A percentile compares a stretch with the other conserved stretches of the same genome.
Evolutionary conservation across 1,140 invertebrate species (phyloP).

Genomic region (Steinernema feltiae): DNA sequence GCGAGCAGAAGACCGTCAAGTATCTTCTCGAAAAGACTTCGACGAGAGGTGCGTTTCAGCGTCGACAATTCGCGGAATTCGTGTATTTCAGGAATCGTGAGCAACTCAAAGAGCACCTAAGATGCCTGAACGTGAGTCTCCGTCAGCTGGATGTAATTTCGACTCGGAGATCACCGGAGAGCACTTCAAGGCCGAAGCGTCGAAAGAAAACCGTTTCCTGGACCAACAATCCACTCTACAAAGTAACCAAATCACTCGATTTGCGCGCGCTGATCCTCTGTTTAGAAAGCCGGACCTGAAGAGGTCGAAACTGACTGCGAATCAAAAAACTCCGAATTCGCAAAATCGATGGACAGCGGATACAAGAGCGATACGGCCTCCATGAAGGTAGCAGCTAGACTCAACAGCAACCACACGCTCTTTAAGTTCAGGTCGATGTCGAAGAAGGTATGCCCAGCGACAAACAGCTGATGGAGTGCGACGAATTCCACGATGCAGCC

Average conservation of each 20-base stretch:
- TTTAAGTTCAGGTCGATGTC: background rate
- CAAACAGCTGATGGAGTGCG: background rate
- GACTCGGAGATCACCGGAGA: too few species aligned
- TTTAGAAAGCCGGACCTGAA: background rate
- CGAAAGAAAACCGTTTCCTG: background rate
- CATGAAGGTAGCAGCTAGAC: background rate
- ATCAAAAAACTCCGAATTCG: background rate
- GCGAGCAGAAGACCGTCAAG: too few species aligned
- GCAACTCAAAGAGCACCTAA: background rate
- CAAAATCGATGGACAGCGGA: background rate
- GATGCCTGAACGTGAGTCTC: background rate
- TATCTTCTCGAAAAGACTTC: too few species aligned
- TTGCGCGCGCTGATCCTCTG: background rate
- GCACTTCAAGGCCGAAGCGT: background rate
- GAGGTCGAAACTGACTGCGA: background rate
- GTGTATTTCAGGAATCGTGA: background rate
- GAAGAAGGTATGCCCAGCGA: background rate
- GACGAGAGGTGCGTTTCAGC: too few species aligned
- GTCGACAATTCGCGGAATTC: too few species aligned
- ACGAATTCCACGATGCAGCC: background rate
- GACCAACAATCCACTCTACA: background rate
- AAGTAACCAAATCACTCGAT: background rate
- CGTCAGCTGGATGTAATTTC: background rate
- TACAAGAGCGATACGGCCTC: slow-evolving; percentile 10
- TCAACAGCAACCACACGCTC: background rate